Base-by-base conservation (phyloP, 2,797 vertebrate species). In the Chelidonichthys spinosus region DNA sequence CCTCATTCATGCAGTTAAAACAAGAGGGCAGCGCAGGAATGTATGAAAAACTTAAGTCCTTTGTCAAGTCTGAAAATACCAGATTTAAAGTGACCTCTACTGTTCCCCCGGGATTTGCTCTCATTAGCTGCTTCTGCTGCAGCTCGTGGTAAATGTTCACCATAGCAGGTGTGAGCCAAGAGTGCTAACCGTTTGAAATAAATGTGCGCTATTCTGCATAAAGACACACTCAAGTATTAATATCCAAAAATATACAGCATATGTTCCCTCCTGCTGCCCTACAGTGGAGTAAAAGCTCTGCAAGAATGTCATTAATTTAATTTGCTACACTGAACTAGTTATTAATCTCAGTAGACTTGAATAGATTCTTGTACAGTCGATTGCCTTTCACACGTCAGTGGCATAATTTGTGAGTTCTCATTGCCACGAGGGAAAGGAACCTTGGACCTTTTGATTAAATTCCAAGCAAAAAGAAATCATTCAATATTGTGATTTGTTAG, bases 81-180 rank as follows among this genome's bases (percentile, higher is more conserved):
- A 92, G 93, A 92, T 93, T 93, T 92, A 89, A 93, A 92, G 89
- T 92, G 92, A 94, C 93, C 92, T 93, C 90, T 85, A 87, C 89
- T 85, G 87, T 90, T 89, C 89, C 87, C 89, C 83, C 13, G 52
- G 88, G 91, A 87, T 86, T 89, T 58, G 89, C 85, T 88, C 88
- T 92, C 91, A 94, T 94, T 94, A 93, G 91, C 90, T 84, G 85
- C 76, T 62, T 74, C 66, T 66, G 70, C 84, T 52, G 83, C 81
- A 78, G 82, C 73, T 78, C 43, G 49, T 78, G 77, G 76, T 86
- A 82, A 91, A 91, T 80, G 79, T 80, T 89, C 68, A 36, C 83
- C 47, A 64, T 74, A 69, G 87, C 87, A 92, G 87, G 90, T 92
- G 90, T 87, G 89, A 88, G 83, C 84, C 84, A 78, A 74, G 70